Conservation (phyloP, 2,113 vertebrate genomes). For the Protobothrops mucrosquamatus region DNA sequence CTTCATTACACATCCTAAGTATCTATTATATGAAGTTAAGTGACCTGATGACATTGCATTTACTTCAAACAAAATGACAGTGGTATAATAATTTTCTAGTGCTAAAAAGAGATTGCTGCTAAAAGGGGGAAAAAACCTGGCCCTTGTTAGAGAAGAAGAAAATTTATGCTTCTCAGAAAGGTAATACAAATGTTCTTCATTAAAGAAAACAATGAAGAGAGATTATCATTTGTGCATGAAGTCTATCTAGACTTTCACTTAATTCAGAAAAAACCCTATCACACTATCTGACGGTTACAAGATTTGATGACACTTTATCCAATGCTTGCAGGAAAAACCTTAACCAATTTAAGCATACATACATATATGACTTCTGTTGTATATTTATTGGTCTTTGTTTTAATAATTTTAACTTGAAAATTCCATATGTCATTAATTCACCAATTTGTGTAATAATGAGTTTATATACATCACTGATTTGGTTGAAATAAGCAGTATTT, state of each 20-base stretch:
- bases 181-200: not conserved
- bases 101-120: slow-evolving; percentile 25
- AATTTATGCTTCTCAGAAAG: not conserved
- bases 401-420: not conserved
- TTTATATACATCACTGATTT: not conserved
- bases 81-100: slow-evolving; percentile 56
- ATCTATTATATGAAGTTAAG: slow-evolving; percentile 43
- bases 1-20: slow-evolving; percentile 32
- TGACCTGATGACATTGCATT: slow-evolving; percentile 39
- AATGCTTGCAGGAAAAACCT: not conserved
- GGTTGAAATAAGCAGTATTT: not conserved
- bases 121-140: slow-evolving; percentile 7
- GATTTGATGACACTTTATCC: not conserved
- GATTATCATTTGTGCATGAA: not conserved
- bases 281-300: not conserved
- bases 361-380: not conserved
- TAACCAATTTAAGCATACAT: not conserved
- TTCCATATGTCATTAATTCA: not conserved
- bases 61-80: slow-evolving; percentile 33
- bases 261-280: not conserved
- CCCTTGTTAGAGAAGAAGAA: slow-evolving; percentile 19
- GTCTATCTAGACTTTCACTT: not conserved
- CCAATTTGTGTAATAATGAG: not conserved
- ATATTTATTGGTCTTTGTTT: not conserved
- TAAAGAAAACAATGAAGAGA: not conserved